A percentile compares a stretch with the other conserved stretches of the same genome.
phyloP scores from a whole-genome alignment of 2,888 invertebrate species.

The Ligdia adustata region DNA sequence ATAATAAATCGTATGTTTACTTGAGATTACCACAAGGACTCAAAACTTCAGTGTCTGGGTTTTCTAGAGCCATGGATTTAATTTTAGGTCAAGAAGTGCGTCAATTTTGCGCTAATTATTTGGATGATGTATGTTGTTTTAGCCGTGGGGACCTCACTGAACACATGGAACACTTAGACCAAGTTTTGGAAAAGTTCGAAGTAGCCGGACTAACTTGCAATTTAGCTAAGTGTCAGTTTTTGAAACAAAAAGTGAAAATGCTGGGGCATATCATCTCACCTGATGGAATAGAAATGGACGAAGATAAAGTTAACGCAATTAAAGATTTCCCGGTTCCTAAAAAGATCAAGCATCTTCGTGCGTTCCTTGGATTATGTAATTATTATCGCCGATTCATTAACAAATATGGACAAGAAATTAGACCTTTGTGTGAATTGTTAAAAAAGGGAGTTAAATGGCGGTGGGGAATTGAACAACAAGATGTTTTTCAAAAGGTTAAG shows the following conservation, averaged over 20 bases:
- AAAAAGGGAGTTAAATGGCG: background rate
- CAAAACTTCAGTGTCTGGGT: background rate
- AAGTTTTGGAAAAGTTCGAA: background rate
- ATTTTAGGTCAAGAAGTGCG: background rate
- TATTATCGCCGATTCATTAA: background rate
- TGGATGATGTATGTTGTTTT: background rate
- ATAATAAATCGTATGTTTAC: background rate
- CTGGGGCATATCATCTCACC: background rate
- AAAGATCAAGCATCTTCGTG: constrained; percentile 1
- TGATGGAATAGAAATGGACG: background rate
- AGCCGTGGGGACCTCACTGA: background rate
- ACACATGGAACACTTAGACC: background rate
- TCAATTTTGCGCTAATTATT: background rate
- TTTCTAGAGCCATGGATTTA: background rate
- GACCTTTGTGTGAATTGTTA: constrained; percentile 1
- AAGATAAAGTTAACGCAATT: background rate
- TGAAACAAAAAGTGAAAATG: background rate
- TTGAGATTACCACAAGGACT: background rate
- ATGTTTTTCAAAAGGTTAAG: background rate
- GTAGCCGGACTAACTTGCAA: constrained; percentile 1
- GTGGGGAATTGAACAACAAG: background rate
- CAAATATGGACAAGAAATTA: background rate
- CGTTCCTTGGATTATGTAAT: background rate
- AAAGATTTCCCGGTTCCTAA: constrained; percentile 1
- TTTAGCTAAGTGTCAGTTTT: background rate